Evolutionary conservation across 1,140 invertebrate species (phyloP), one percentile per base, ranked within the genome.

Genomic region (Hyles vespertilio): DNA sequence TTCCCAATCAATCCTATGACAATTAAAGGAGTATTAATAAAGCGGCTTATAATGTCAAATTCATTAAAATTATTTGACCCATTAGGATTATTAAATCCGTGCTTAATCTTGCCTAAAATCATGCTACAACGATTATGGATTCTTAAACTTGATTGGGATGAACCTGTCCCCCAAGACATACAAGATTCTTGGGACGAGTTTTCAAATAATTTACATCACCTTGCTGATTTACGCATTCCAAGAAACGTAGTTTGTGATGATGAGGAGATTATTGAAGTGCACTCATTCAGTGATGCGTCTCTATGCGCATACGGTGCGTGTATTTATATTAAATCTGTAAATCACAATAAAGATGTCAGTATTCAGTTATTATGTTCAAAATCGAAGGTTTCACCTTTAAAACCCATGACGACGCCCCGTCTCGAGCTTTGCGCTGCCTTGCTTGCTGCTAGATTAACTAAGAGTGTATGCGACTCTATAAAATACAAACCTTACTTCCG

Each of bases 11-110:
- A 69, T 50, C 53, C 22, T 22, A 22, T 22, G 22, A 22, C 34
- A 34, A 3, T 10, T 22, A 11, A 51, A 3, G 9, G 6, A 5
- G 8, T 40, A 9, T 9, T 63, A 12, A 89, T 75, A n/a, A 90
- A 88, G 69, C 64, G 79, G 40, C 55, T 9, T 32, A 67, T 90
- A 7, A 50, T 90, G 50, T 84, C 81, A 9, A 57, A 54, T 5
- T 33, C 56, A 0, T 60, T 58, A 32, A 59, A 72, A 59, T 57
- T 75, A 3, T 72, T 59, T 43, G 56, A 57, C 36, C 56, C 56
- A 7, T 32, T 57, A 43, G 56, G 47, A 5, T 8, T 57, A 3
- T 10, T 57, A 2, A 51, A 33, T 44, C 47, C 47, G 7, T 47
- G 32, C 8, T 44, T 49, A 11, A 49, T 57, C 22, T 6, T 40